phyloP scores from a whole-genome alignment of 2,888 invertebrate species.

The Athalia circularis region DNA sequence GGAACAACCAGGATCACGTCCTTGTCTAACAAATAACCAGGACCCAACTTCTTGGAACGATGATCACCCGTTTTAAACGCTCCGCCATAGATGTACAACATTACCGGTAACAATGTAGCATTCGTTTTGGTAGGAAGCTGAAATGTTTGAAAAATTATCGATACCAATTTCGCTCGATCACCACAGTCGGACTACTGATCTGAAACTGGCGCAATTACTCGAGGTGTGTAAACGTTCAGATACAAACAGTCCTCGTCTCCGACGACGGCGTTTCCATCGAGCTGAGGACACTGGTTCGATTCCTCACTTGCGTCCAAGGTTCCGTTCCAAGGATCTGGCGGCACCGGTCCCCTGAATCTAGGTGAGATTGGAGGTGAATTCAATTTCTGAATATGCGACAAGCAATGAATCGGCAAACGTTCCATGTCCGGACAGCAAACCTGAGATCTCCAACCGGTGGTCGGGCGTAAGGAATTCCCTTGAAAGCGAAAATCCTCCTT shows the following conservation, averaged over 20 bases:
- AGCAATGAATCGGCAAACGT: too few species aligned
- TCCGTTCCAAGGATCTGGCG: not conserved
- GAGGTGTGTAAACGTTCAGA: slow-evolving; percentile 5
- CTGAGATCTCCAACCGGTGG: slow-evolving; percentile 52
- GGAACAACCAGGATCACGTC: slow-evolving; percentile 3
- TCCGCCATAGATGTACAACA: slow-evolving; percentile 9
- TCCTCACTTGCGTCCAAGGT: not conserved
- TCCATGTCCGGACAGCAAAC: slow-evolving; percentile 6
- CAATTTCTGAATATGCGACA: too few species aligned
- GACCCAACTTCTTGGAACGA: not conserved
- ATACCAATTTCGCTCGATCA: not conserved
- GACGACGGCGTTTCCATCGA: not conserved
- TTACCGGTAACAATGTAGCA: not conserved
- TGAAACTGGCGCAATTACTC: not conserved
- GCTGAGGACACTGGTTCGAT: not conserved
- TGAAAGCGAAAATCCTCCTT: slow-evolving; percentile 49
- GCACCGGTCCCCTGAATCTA: slow-evolving; percentile 14
- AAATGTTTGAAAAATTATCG: not conserved
- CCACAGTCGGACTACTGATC: not conserved
- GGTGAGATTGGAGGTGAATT: not conserved
- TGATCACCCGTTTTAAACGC: not conserved
- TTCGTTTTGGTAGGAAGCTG: not conserved
- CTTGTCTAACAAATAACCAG: not conserved
- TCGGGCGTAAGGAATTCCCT: slow-evolving; percentile 55
- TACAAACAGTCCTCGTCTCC: slow-evolving; percentile 26